phyloP scores from a whole-genome alignment of 2,888 invertebrate genomes.

The Coleophora flavipennella region DNA sequence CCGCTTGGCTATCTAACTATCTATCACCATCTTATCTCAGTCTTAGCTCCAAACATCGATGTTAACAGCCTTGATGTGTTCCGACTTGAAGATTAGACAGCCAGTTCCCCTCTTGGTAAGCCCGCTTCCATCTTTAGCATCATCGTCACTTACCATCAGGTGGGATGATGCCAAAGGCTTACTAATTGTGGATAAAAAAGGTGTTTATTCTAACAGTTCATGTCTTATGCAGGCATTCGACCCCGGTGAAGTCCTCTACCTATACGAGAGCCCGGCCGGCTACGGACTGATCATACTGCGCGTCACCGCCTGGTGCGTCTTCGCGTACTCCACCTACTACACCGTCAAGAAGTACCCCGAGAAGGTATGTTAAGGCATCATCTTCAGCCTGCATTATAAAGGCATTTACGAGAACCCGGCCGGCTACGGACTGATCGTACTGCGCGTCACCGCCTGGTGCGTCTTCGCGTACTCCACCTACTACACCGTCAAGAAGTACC shows the following conservation, averaged over 20 bases:
- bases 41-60: too few species aligned
- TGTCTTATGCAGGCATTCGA: constrained; percentile 85
- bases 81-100: too few species aligned
- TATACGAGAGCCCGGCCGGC: constrained; percentile 93
- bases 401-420: constrained; percentile 95
- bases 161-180: too few species aligned
- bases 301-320: constrained; percentile 87
- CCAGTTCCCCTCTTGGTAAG: too few species aligned
- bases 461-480: constrained; percentile 80
- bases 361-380: constrained; percentile 76
- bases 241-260: constrained; percentile 90
- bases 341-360: constrained; percentile 88
- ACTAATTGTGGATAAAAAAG: too few species aligned
- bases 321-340: constrained; percentile 76
- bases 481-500: constrained; percentile 87
- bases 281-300: constrained; percentile 84
- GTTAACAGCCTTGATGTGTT: too few species aligned
- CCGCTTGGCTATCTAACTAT: too few species aligned
- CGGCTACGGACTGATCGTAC: constrained; percentile 84
- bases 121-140: too few species aligned
- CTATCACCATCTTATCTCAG: too few species aligned
- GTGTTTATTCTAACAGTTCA: too few species aligned
- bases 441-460: constrained; percentile 85
- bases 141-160: too few species aligned
- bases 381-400: too few species aligned